Base-by-base conservation (phyloP, 2,888 invertebrate species). In the Protophormia terraenovae region DNA sequence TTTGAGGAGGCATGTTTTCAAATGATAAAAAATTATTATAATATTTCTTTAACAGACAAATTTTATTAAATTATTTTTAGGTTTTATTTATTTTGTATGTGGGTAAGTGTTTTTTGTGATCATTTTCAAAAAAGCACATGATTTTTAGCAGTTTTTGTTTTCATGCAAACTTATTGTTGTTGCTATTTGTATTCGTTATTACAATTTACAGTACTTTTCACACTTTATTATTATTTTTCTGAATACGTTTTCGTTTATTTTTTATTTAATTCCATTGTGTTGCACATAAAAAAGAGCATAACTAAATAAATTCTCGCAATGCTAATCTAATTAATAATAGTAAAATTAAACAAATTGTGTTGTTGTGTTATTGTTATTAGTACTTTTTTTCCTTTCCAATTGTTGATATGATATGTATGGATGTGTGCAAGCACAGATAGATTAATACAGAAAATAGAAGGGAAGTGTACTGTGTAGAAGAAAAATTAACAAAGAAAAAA, bases 271-370 rank as follows among this genome's bases (percentile, higher is more conserved):
- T 47, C 14, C 19, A 58, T 76, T 83, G 24, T 71, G 16, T 58
- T 58, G 24, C 14, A 32, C 29, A 67, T n/a, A n/a, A n/a, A n/a
- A n/a, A 73, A 71, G 47, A 64, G 32, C 50, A 55, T 58, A n/a
- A n/a, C n/a, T n/a, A n/a, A n/a, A n/a, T n/a, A 58, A 45, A 72
- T 62, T 73, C 19, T 71, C 45, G 29, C 53, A 67, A 71, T 71
- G 64, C 69, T 85, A 85, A 85, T 85, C 75, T 78, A 85, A 85
- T 85, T 85, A 85, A 85, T 85, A 85, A 85, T 78, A 76, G 19
- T 38, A 64, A 24, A 38, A 35, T 75, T 47, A 67, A 83, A 47
- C 38, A 67, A 29, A 62, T 62, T 24, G 14, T 38, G 3, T 67
- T 47, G 47, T 53, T 38, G 32, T 50, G 22, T 10, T 58, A 35